These are phyloP conservation scores for Rosalia funebris DNA, from an alignment of 2,888 invertebrate species.

Conservation along the genomic window DNA sequence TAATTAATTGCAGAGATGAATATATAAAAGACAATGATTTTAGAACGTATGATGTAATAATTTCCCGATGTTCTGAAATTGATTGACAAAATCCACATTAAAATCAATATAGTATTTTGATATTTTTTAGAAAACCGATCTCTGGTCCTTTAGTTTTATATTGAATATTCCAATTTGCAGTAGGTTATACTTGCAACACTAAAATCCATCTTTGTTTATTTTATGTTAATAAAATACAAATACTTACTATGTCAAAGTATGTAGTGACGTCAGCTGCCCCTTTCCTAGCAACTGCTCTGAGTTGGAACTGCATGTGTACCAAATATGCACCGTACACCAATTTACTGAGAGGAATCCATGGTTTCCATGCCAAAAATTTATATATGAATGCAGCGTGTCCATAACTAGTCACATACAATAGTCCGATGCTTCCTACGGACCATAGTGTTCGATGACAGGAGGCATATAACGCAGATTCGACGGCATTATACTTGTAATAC, in stretches of 20 bases:
- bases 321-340: slow-evolving; percentile 71
- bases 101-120: no score
- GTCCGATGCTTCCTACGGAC: slow-evolving; percentile 65
- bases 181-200: no score
- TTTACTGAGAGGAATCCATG: slow-evolving; percentile 70
- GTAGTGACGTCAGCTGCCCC: slow-evolving; percentile 64
- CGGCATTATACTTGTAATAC: slow-evolving; percentile 63
- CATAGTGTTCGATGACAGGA: slow-evolving; percentile 69
- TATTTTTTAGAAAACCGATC: no score
- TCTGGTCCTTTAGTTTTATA: no score
- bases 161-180: no score
- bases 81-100: no score
- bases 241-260: slow-evolving; percentile 60
- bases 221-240: no score
- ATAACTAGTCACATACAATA: slow-evolving; percentile 67
- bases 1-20: no score
- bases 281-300: slow-evolving; percentile 65
- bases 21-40: no score
- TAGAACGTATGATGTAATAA: no score
- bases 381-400: slow-evolving; percentile 61
- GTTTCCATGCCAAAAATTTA: slow-evolving; percentile 68
- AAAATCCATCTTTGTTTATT: no score
- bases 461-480: slow-evolving; percentile 69
- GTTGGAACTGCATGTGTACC: slow-evolving; percentile 67
- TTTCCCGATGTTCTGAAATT: no score